Evolutionary conservation across 2,797 vertebrate genomes (phyloP).

Genomic region (Chiloscyllium punctatum): DNA sequence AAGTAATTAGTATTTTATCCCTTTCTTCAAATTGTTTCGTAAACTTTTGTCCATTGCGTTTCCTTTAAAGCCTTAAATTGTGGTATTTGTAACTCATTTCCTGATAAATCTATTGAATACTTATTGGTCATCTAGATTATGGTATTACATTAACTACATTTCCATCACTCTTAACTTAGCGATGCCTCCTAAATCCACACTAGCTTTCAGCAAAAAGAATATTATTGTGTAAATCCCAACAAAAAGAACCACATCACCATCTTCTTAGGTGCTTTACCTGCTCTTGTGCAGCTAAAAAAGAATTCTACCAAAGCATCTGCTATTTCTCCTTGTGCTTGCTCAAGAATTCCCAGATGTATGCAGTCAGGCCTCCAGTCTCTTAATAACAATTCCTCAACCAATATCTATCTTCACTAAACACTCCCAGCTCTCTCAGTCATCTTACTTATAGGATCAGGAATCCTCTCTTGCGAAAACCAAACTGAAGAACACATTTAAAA

Average conservation of each 20-base stretch:
- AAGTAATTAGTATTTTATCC: background rate
- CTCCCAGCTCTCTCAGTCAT: slow-evolving; percentile 33
- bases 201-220: slow-evolving; percentile 27
- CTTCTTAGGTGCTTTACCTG: slow-evolving; percentile 21
- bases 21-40: background rate
- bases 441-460: slow-evolving; percentile 38
- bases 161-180: background rate
- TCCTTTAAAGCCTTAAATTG: background rate
- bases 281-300: slow-evolving; percentile 22
- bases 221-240: slow-evolving; percentile 24
- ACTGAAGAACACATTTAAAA: slow-evolving; percentile 38
- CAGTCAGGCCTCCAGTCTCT: slow-evolving; percentile 36
- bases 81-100: background rate
- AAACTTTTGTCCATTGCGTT: background rate
- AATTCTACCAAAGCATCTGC: slow-evolving; percentile 25
- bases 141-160: background rate
- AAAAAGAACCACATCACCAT: slow-evolving; percentile 28
- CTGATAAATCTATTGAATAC: background rate
- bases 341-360: slow-evolving; percentile 35
- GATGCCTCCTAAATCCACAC: slow-evolving; percentile 16
- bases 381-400: slow-evolving; percentile 34
- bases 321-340: slow-evolving; percentile 18
- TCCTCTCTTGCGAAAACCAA: slow-evolving; percentile 37
- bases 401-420: slow-evolving; percentile 38
- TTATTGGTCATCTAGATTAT: background rate